Evolutionary conservation across 2,888 invertebrate genomes (phyloP).

Genomic region (Trileptium ribeirensis): DNA sequence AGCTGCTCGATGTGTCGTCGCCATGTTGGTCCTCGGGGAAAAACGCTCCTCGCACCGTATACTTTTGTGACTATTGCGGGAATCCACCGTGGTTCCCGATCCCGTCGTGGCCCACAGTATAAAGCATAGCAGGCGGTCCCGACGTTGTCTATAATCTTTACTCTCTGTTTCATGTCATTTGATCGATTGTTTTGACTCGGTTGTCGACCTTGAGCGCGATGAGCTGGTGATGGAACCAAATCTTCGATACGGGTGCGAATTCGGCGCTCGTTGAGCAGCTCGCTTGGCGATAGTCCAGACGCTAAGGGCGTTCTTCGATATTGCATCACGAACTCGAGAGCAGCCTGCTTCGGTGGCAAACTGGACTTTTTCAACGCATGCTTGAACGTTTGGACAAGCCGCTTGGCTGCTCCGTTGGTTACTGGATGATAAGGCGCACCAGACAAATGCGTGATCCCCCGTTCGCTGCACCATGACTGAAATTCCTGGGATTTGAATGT

Average conservation of each 20-base stretch:
- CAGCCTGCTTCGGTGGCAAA: slow-evolving; percentile 23
- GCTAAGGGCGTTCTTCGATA: neutral
- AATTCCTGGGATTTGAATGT: slow-evolving; percentile 26
- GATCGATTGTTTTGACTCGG: neutral
- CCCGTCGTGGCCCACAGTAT: slow-evolving; percentile 21
- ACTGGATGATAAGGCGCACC: slow-evolving; percentile 38
- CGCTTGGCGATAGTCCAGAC: slow-evolving; percentile 26
- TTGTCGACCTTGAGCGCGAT: slow-evolving; percentile 22
- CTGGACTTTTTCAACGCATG: slow-evolving; percentile 25
- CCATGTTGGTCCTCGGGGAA: slow-evolving; percentile 21
- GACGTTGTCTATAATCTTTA: neutral
- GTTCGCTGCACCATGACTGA: neutral
- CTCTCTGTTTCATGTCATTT: neutral
- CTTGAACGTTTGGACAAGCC: slow-evolving; percentile 36
- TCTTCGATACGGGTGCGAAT: slow-evolving; percentile 6
- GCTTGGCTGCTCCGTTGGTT: slow-evolving; percentile 25
- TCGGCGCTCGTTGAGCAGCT: slow-evolving; percentile 17
- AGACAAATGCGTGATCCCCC: slow-evolving; percentile 20
- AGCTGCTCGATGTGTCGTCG: slow-evolving; percentile 24
- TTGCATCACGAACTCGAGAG: slow-evolving; percentile 29
- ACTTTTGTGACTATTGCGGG: slow-evolving; percentile 19
- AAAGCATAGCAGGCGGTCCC: neutral
- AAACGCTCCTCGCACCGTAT: slow-evolving; percentile 11
- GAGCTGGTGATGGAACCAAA: slow-evolving; percentile 18
- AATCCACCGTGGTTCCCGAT: slow-evolving; percentile 19